phyloP scores from a whole-genome alignment of 2,888 invertebrate species.

The Strigamia transsilvanica region DNA sequence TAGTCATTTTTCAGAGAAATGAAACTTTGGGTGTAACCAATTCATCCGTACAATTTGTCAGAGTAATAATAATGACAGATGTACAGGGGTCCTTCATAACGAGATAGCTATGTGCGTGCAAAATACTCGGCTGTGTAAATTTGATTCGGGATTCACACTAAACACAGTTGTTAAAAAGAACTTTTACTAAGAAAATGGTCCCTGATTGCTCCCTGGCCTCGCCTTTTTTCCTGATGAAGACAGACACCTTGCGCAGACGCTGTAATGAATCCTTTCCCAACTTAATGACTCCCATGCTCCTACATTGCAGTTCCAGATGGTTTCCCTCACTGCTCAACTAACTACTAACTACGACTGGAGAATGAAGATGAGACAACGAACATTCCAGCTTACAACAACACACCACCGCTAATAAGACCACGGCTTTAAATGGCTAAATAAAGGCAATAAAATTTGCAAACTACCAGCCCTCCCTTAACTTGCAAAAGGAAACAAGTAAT shows the following conservation, averaged over 20 bases:
- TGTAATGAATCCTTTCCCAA: constrained; percentile 32
- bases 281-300: constrained; percentile 48
- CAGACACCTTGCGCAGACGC: constrained; percentile 37
- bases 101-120: constrained; percentile 13
- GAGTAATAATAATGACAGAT: neutral
- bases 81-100: neutral
- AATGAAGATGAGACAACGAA: constrained; percentile 43
- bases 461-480: neutral
- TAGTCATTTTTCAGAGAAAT: neutral
- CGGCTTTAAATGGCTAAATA: constrained; percentile 28
- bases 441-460: constrained; percentile 21
- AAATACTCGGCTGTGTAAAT: neutral
- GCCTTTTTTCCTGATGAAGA: constrained; percentile 48
- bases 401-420: constrained; percentile 41
- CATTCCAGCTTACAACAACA: constrained; percentile 20
- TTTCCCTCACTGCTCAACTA: constrained; percentile 45
- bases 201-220: constrained; percentile 50
- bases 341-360: constrained; percentile 40
- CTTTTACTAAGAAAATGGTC: constrained; percentile 49
- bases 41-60: constrained; percentile 8
- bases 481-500: neutral
- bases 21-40: constrained; percentile 27
- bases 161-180: constrained; percentile 37
- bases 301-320: constrained; percentile 40
- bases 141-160: constrained; percentile 16